Conservation (phyloP, 2,113 vertebrate genomes). For the Columba janthina region DNA sequence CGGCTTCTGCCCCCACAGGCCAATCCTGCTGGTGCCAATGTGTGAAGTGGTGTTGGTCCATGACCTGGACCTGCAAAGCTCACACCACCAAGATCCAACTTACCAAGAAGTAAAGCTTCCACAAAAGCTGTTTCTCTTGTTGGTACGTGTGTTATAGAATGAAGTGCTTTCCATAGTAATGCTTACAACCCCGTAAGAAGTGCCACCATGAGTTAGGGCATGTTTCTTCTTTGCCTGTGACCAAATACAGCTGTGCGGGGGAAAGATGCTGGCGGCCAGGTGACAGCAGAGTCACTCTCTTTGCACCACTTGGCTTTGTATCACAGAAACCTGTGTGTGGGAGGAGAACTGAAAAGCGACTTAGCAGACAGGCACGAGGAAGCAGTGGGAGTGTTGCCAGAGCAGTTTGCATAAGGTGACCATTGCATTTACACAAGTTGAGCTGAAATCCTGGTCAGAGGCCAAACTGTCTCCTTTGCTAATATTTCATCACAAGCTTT, state of each 20-base stretch:
- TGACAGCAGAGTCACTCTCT: neutral
- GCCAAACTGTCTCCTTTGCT: neutral
- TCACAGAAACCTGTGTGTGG: fast-evolving
- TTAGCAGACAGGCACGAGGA: neutral
- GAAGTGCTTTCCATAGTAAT: neutral
- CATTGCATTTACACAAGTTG: neutral
- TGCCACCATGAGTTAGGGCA: neutral
- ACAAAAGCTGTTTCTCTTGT: neutral
- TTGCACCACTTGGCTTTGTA: neutral
- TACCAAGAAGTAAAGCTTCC: neutral
- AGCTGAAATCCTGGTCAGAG: neutral
- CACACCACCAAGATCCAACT: neutral
- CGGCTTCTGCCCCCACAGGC: neutral
- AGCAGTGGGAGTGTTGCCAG: neutral
- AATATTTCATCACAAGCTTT: neutral
- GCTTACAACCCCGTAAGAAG: neutral
- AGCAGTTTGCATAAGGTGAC: neutral
- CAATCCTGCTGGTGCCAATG: neutral
- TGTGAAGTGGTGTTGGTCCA: neutral
- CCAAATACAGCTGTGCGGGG: neutral
- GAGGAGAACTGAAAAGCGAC: neutral
- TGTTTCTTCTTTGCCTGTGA: neutral
- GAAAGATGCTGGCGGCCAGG: neutral
- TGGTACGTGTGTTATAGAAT: neutral
- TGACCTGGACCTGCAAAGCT: neutral